These are phyloP conservation scores for Marmota flaviventris DNA, from an alignment of 2,113 vertebrate genomes.

Conservation along the genomic window DNA sequence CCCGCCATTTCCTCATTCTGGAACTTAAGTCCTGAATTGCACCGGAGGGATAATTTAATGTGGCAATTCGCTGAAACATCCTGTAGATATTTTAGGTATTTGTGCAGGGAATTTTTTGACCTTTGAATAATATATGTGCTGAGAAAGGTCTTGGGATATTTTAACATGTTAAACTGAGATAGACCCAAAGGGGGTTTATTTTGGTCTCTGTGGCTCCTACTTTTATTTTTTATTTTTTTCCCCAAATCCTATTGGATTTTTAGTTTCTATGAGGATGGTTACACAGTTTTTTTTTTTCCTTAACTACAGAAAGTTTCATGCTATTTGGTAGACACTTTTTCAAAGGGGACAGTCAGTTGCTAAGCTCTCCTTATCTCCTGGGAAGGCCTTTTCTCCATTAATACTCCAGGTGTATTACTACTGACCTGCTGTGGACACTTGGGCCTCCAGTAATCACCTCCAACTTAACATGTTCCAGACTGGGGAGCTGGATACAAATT, in stretches of 20 bases:
- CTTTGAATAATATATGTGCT: conserved; percentile 81
- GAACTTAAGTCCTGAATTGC: background rate
- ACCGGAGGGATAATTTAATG: conserved; percentile 63
- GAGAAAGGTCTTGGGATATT: conserved; percentile 80
- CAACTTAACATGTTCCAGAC: background rate
- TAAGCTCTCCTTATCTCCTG: background rate
- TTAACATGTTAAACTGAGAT: conserved; percentile 68
- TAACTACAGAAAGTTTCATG: conserved; percentile 14
- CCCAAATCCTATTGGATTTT: conserved; percentile 57
- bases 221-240: background rate
- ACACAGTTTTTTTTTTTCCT: background rate
- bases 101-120: conserved; percentile 78
- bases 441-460: background rate
- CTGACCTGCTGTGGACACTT: background rate
- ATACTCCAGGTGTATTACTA: background rate
- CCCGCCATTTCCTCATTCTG: background rate
- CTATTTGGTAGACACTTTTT: conserved; percentile 12
- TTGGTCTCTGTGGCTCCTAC: conserved; percentile 60
- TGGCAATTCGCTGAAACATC: conserved; percentile 71
- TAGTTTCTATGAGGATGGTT: conserved; percentile 33
- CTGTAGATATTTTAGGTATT: conserved; percentile 80
- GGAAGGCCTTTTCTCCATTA: background rate
- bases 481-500: rapidly evolving
- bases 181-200: conserved; percentile 64
- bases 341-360: background rate